phyloP scores from a whole-genome alignment of 1,140 invertebrate genomes.

The Caligus rogercresseyi region DNA sequence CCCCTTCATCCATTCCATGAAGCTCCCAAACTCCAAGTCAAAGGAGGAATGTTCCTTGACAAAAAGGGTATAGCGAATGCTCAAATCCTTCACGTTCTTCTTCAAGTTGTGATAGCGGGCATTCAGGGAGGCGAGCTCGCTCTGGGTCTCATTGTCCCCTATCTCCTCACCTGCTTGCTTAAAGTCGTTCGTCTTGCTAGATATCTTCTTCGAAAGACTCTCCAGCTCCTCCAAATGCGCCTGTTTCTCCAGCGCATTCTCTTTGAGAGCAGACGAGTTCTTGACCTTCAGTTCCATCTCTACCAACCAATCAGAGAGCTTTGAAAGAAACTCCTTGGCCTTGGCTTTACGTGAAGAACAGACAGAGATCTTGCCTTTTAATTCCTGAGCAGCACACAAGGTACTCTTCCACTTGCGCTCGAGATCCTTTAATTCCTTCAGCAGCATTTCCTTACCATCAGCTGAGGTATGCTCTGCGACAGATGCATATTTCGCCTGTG shows the following conservation, averaged over 20 bases:
- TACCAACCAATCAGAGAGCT: conserved; percentile 6
- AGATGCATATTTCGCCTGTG: conserved; percentile 49
- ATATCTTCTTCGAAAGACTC: neutral
- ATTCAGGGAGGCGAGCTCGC: conserved; percentile 33
- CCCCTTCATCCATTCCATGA: conserved; percentile 50
- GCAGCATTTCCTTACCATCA: conserved; percentile 50
- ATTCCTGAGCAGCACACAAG: conserved; percentile 45
- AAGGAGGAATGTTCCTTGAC: conserved; percentile 67
- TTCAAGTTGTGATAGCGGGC: conserved; percentile 67
- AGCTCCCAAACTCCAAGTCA: conserved; percentile 52
- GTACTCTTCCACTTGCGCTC: conserved; percentile 57
- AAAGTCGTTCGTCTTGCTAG: neutral
- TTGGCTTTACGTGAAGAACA: neutral
- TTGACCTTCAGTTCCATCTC: neutral
- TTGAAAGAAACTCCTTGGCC: neutral
- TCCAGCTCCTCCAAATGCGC: neutral
- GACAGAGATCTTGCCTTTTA: conserved; percentile 31
- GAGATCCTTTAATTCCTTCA: conserved; percentile 49
- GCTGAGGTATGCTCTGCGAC: conserved; percentile 58
- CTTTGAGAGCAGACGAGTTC: neutral
- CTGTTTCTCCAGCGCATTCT: neutral
- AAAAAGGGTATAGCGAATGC: conserved; percentile 48
- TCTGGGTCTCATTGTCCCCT: neutral
- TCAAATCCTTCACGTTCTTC: conserved; percentile 47
- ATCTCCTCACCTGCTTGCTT: neutral